phyloP scores from a whole-genome alignment of 2,888 invertebrate genomes.

The Archaeoteleia sp. region DNA sequence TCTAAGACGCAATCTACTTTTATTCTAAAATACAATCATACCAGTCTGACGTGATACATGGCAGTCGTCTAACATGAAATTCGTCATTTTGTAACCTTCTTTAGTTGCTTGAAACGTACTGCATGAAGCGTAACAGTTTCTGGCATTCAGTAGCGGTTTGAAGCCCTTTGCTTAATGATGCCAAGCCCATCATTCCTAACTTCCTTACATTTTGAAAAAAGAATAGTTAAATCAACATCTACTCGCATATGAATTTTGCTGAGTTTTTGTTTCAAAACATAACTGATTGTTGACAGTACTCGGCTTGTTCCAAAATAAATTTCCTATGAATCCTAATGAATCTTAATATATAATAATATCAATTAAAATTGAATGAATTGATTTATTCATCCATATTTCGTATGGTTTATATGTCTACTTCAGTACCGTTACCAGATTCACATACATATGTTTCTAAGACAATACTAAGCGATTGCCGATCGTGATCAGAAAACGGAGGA shows the following conservation, averaged over 20 bases:
- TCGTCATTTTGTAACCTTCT: slow-evolving; percentile 53
- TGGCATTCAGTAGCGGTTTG: slow-evolving; percentile 43
- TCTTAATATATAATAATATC: no score
- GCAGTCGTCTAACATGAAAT: slow-evolving; percentile 41
- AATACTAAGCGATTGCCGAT: slow-evolving; percentile 28
- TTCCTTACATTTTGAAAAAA: slow-evolving; percentile 28
- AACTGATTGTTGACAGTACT: no score
- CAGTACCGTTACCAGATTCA: no score
- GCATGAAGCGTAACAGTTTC: slow-evolving; percentile 52
- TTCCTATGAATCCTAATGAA: no score
- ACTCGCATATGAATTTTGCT: no score
- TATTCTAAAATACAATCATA: slow-evolving; percentile 39
- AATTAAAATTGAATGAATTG: no score
- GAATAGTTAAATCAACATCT: slow-evolving; percentile 42
- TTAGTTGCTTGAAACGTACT: slow-evolving; percentile 49
- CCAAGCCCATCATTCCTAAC: slow-evolving; percentile 37
- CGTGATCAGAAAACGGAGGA: slow-evolving; percentile 40
- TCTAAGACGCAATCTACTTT: slow-evolving; percentile 29
- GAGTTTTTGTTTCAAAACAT: no score
- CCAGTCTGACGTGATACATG: slow-evolving; percentile 40
- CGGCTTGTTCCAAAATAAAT: no score
- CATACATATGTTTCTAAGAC: no score
- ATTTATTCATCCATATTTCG: no score
- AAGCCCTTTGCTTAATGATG: slow-evolving; percentile 49
- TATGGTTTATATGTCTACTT: no score